These are phyloP conservation scores for Lissocephala sabroskyi DNA, from an alignment of 2,888 invertebrate genomes.

Conservation along the genomic window DNA sequence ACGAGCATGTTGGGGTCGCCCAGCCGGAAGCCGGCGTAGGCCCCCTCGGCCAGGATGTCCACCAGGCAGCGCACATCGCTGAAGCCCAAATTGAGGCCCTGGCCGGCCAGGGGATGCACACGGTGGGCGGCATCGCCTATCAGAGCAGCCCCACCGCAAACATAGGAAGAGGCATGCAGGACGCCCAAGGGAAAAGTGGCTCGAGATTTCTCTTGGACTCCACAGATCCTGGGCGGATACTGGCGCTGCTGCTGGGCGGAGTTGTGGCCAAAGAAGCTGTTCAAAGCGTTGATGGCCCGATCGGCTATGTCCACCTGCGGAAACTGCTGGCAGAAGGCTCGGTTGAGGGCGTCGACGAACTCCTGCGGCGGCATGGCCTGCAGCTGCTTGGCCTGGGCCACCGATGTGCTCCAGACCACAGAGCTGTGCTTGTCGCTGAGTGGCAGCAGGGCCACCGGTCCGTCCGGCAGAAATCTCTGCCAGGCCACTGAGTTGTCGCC, in stretches of 20 bases:
- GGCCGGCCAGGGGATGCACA: conserved; percentile 96
- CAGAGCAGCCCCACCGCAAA: conserved; percentile 84
- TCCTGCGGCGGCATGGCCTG: conserved; percentile 80
- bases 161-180: conserved; percentile 90
- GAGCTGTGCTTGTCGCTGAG: conserved; percentile 85
- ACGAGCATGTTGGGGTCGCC: conserved; percentile 81
- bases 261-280: conserved; percentile 69
- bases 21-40: conserved; percentile 82
- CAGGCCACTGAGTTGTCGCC: conserved; percentile 90
- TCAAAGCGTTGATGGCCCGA: conserved; percentile 73
- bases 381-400: conserved; percentile 82
- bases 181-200: conserved; percentile 95
- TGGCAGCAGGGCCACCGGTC: conserved; percentile 94
- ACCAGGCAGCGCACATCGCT: conserved; percentile 89
- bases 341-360: conserved; percentile 91
- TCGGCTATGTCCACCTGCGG: conserved; percentile 63
- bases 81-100: conserved; percentile 98
- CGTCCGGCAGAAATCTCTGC: conserved; percentile 95
- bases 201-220: conserved; percentile 73
- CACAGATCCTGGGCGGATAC: conserved; percentile 67
- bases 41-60: conserved; percentile 79
- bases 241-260: conserved; percentile 67
- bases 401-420: conserved; percentile 93
- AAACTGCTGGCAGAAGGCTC: conserved; percentile 77
- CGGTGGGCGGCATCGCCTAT: conserved; percentile 94